Evolutionary conservation across 2,113 vertebrate genomes (phyloP).

Genomic region (Psilopogon haemacephalus): DNA sequence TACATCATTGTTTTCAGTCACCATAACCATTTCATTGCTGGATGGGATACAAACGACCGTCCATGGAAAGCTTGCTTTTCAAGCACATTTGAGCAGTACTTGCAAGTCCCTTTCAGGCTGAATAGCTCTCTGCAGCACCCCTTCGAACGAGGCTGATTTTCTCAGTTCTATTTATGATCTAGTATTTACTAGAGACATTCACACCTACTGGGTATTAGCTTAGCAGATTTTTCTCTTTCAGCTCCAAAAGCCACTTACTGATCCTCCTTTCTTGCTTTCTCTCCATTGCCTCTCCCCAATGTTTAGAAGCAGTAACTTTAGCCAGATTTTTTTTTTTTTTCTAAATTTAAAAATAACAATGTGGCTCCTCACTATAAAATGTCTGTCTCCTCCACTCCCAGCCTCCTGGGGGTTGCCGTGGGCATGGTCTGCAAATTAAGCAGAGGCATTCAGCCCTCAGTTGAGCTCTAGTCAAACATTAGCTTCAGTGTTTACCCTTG

Average conservation of each 20-base stretch:
- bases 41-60: not conserved
- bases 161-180: slow-evolving; percentile 15
- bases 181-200: slow-evolving; percentile 48
- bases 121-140: not conserved
- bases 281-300: not conserved
- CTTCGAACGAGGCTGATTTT: not conserved
- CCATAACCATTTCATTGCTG: accelerated
- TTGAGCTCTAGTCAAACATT: slow-evolving; percentile 74
- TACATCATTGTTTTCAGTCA: not conserved
- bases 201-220: slow-evolving; percentile 8
- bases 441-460: slow-evolving; percentile 63
- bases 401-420: slow-evolving; percentile 59
- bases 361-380: slow-evolving; percentile 68
- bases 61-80: accelerated
- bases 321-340: not conserved
- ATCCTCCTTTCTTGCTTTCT: not conserved
- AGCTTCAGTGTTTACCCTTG: slow-evolving; percentile 75
- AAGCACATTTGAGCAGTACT: not conserved
- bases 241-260: slow-evolving; percentile 3
- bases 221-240: slow-evolving; percentile 34
- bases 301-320: slow-evolving; percentile 30
- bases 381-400: slow-evolving; percentile 52
- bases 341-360: slow-evolving; percentile 70
- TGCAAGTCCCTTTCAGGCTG: not conserved
- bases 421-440: slow-evolving; percentile 71